These are phyloP conservation scores for Trichogramma dendrolimi DNA, from an alignment of 2,888 invertebrate species.

Conservation along the genomic window DNA sequence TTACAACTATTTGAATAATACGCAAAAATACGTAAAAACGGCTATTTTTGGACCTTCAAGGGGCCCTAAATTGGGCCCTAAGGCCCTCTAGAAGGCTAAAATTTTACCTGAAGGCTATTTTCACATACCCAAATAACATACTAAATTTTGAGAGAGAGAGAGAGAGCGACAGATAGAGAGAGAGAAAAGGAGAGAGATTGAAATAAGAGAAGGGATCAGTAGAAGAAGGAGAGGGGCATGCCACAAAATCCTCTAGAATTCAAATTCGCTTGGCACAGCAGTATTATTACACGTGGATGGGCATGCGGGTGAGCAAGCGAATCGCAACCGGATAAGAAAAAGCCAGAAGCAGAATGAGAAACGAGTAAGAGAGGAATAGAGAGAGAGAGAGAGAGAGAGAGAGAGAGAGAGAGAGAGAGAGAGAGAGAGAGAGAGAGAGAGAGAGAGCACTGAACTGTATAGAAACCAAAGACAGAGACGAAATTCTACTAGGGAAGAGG, in stretches of 20 bases:
- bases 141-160: slow-evolving; percentile 21
- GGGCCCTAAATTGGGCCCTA: no score
- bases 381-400: slow-evolving; percentile 15
- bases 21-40: no score
- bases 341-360: slow-evolving; percentile 14
- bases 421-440: slow-evolving; percentile 5
- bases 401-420: slow-evolving; percentile 16
- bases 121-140: no score
- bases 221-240: slow-evolving; percentile 16
- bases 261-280: slow-evolving; percentile 35
- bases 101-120: no score
- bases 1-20: no score
- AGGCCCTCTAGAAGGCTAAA: no score
- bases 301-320: slow-evolving; percentile 1
- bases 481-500: background rate
- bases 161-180: slow-evolving; percentile 18
- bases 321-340: slow-evolving; percentile 21
- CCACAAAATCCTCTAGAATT: slow-evolving; percentile 17
- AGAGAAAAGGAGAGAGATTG: slow-evolving; percentile 4
- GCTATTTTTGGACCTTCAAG: no score
- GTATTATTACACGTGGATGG: slow-evolving; percentile 10
- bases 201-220: slow-evolving; percentile 19
- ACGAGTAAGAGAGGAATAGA: background rate
- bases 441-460: background rate
- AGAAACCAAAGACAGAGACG: no score